Percentiles rank a stretch among this genome's conserved stretches.
Evolutionary conservation across 2,888 invertebrate species (phyloP).

Genomic region (Torymus texanus): DNA sequence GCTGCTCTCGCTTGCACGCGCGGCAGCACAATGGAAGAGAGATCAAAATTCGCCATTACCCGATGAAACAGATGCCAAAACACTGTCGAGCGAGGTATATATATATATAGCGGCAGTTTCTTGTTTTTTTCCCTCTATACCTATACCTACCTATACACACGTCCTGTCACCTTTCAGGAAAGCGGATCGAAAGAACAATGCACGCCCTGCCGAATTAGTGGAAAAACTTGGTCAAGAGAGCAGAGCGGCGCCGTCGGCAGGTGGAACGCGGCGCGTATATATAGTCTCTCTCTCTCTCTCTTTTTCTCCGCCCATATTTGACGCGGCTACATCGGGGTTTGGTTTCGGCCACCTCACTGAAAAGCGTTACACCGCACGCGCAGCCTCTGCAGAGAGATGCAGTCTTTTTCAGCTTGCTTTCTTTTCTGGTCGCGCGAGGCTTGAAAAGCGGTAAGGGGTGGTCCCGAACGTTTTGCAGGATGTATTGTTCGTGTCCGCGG

Average conservation of each 20-base stretch:
- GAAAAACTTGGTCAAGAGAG: conserved; percentile 54
- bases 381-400: too few species aligned
- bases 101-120: too few species aligned
- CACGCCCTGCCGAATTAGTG: conserved; percentile 16
- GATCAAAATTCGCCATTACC: conserved; percentile 13
- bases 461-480: conserved; percentile 68
- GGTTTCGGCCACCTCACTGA: conserved; percentile 54
- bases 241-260: conserved; percentile 57
- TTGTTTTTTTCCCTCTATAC: too few species aligned
- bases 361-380: too few species aligned
- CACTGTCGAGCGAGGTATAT: conserved; percentile 19
- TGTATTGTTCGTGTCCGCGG: conserved; percentile 71
- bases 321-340: conserved; percentile 65
- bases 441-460: conserved; percentile 67
- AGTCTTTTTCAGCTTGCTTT: conserved; percentile 20
- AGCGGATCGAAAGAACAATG: too few species aligned
- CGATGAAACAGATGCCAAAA: conserved; percentile 39
- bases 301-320: conserved; percentile 67
- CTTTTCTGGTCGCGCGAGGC: conserved; percentile 41
- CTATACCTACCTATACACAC: too few species aligned
- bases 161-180: too few species aligned
- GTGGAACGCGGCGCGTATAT: conserved; percentile 62
- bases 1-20: too few species aligned
- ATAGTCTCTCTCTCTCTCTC: too few species aligned
- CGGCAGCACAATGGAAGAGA: neutral